A percentile compares a stretch with the other conserved stretches of the same genome.
Evolutionary conservation across 2,113 vertebrate genomes (phyloP).

Genomic region (Tupaia tana): DNA sequence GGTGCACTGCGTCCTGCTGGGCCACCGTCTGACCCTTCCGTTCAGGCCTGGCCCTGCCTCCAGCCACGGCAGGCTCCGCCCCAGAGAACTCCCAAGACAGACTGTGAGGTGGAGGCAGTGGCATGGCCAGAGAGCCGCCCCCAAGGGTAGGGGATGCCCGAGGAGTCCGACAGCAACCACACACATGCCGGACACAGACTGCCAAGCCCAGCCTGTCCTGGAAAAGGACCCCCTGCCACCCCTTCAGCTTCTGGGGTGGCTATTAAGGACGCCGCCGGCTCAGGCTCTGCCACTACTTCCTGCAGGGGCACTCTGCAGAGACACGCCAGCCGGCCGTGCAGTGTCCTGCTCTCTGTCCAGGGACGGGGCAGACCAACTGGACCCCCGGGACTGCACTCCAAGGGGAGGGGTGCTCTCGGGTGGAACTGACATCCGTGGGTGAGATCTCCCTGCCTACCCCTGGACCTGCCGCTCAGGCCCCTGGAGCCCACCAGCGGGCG

Average conservation of each 20-base stretch:
- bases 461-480: background rate
- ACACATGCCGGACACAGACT: background rate
- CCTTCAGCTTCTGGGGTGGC: rapidly evolving
- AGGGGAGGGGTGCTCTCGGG: no score
- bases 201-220: background rate
- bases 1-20: no score
- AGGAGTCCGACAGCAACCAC: background rate
- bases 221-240: background rate
- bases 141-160: rapidly evolving
- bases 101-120: background rate
- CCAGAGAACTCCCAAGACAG: background rate
- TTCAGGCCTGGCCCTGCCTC: background rate
- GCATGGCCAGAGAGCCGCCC: background rate
- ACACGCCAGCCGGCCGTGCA: no score
- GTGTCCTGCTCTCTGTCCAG: no score
- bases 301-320: no score
- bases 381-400: no score
- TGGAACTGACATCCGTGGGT: background rate
- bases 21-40: background rate
- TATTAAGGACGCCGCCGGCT: no score
- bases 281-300: no score
- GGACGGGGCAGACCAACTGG: no score
- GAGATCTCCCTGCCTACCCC: background rate
- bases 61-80: background rate
- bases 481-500: conserved; percentile 14